These are phyloP conservation scores for Eurois occulta DNA, from an alignment of 2,888 invertebrate species.

Conservation along the genomic window DNA sequence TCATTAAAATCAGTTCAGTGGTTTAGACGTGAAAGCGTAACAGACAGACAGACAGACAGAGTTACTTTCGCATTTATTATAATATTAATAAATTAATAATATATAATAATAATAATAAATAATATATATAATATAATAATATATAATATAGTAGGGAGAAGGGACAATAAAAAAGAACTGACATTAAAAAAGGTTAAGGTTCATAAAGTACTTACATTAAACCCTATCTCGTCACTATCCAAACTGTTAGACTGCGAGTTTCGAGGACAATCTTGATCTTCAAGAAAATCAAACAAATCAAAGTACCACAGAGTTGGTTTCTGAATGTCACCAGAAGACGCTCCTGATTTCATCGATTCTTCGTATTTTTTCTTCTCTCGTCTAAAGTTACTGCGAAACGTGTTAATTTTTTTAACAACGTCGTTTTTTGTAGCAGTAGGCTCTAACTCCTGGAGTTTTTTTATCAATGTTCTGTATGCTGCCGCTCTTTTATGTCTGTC, in stretches of 20 bases:
- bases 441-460: conserved; percentile 16
- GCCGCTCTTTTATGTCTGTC: conserved; percentile 7
- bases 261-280: conserved; percentile 13
- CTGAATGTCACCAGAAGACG: conserved; percentile 61
- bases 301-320: conserved; percentile 66
- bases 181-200: no score
- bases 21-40: no score
- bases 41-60: no score
- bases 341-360: conserved; percentile 18
- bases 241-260: neutral
- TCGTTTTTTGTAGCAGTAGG: conserved; percentile 9
- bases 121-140: no score
- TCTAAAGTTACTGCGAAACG: conserved; percentile 12
- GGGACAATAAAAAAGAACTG: no score
- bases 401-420: conserved; percentile 13
- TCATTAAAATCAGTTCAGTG: no score
- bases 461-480: conserved; percentile 3
- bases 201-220: conserved; percentile 1
- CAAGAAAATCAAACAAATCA: conserved; percentile 59
- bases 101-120: no score
- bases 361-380: conserved; percentile 16
- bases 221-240: neutral
- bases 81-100: no score
- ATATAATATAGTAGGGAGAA: no score
- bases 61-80: no score